phyloP scores from a whole-genome alignment of 2,888 invertebrate genomes.

The Notodonta dromedarius region DNA sequence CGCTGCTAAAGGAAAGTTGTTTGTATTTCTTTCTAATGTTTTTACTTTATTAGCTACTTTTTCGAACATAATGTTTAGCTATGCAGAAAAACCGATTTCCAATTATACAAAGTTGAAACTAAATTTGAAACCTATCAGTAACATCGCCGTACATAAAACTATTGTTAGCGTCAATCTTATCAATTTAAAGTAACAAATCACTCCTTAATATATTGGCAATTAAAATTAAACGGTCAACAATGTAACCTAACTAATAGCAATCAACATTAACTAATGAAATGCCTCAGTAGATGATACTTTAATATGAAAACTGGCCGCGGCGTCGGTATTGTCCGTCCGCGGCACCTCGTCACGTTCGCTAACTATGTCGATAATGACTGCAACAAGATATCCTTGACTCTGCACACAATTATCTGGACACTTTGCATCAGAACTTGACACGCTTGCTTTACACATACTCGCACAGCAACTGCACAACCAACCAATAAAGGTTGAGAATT shows the following conservation, averaged over 20 bases:
- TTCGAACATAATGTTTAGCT: no score
- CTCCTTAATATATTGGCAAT: no score
- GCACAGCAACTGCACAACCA: conserved; percentile 42
- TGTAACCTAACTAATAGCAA: background rate
- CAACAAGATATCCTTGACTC: conserved; percentile 78
- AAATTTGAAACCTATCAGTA: no score
- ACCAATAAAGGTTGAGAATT: conserved; percentile 53
- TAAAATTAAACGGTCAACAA: no score
- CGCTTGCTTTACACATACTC: conserved; percentile 49
- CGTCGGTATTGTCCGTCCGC: conserved; percentile 33
- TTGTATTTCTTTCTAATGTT: conserved; percentile 17
- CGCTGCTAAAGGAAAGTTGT: conserved; percentile 37
- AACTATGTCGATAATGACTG: conserved; percentile 55
- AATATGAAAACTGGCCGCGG: conserved; percentile 23
- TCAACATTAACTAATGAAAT: conserved; percentile 9
- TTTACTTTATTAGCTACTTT: no score
- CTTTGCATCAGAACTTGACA: conserved; percentile 74
- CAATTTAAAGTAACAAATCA: no score
- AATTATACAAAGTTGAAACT: no score
- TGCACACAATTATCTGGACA: conserved; percentile 78
- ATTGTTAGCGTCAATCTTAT: no score
- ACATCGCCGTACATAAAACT: no score
- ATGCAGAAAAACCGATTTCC: no score
- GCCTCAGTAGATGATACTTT: conserved; percentile 20
- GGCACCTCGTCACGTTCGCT: conserved; percentile 10